Evolutionary conservation across 1,140 invertebrate genomes (phyloP), one percentile per base, ranked within the genome.

Genomic region (Drosophila persimilis): DNA sequence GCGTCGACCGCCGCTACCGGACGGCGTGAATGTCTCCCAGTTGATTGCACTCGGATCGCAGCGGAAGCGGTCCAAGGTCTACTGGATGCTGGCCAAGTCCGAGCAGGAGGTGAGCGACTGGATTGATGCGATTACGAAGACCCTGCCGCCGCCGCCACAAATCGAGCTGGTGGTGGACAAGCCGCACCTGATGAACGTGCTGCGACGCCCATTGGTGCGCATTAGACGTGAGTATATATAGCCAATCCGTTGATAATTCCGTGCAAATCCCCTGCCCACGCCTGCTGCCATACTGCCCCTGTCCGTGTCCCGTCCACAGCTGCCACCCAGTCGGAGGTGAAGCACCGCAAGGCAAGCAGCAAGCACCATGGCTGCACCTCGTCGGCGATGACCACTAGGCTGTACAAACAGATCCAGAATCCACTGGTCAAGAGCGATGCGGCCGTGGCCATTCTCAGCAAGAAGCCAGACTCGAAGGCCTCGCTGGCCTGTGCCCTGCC

Each of bases 71-170:
- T 92, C 93, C 31, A 92, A 93, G 74, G 93, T 94, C n/a, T 93
- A 94, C 73, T 94, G 92, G 94, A 93, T 94, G 91, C 80, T 94
- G 39, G 93, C 93, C 57, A 94, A 94, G 85, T 94, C 94, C 1
- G 94, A 95, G 74, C 92, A 93, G 31, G 94, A 95, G 91, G 94
- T 95, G 79, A 94, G 94, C 91, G 94, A 95, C 63, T 95, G 94
- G 94, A 94, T 95, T 92, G 93, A 94, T 66, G 94, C 94, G n/a
- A 95, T 95, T 66, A 94, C 93, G 63, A 95, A 95, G 92, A 95
- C 94, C 92, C 90, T 94, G 63, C 93, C 93, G 15, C 93, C 93
- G 13, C 93, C 93, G 0, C 93, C 93, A 0, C 93, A 94, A 86
- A 94, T 94, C 77, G 93, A 94, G 85, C 89, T 94, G 58, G 93